Base-by-base conservation (phyloP, 2,797 vertebrate genomes). In the Paedocypris micromegethes region DNA sequence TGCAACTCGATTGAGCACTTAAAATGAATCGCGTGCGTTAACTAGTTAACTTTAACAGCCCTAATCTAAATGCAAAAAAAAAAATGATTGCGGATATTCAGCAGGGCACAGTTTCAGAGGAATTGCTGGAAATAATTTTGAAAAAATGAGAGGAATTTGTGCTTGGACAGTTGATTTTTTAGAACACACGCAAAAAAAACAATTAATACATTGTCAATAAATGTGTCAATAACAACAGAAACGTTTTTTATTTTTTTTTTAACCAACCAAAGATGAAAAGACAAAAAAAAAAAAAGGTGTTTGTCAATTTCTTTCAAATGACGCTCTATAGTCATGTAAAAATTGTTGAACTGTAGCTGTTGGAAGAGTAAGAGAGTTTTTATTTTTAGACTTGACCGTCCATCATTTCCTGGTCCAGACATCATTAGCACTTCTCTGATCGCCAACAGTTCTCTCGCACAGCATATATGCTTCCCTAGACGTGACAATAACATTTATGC, bases 391-490 rank as follows among this genome's bases (percentile, higher is more conserved):
- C 6, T 3, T 69, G 45, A 70, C 53, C 72, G 68, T 77, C 64
- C 60, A 75, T 78, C 71, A 61, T 51, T 66, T 75, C 50, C 49
- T 66, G 58, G 72, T 64, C 66, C 63, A 74, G 68, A 66, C 78
- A 73, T 75, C 74, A 79, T 77, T 77, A 74, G 52, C 74, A 75
- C 77, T 63, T 73, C 59, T 69, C 52, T 51, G 46, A 65, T 62
- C 72, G 73, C 63, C 73, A 81, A 76, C 73, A 75, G 78, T 77
- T 77, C 43, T 62, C 54, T 64, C 66, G 43, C 46, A 58, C 42
- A 66, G 23, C 48, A 59, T 23, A 59, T 46, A 62, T 52, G 8
- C 63, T 38, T 72, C 48, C 45, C 49, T 23, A 69, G 44, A 75
- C 7, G 48, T 66, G 50, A n/a, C n/a, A n/a, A n/a, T n/a, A n/a